Evolutionary conservation across 2,888 invertebrate species (phyloP), one percentile per base, ranked within the genome.

Genomic region (Leptogaster cylindrica): DNA sequence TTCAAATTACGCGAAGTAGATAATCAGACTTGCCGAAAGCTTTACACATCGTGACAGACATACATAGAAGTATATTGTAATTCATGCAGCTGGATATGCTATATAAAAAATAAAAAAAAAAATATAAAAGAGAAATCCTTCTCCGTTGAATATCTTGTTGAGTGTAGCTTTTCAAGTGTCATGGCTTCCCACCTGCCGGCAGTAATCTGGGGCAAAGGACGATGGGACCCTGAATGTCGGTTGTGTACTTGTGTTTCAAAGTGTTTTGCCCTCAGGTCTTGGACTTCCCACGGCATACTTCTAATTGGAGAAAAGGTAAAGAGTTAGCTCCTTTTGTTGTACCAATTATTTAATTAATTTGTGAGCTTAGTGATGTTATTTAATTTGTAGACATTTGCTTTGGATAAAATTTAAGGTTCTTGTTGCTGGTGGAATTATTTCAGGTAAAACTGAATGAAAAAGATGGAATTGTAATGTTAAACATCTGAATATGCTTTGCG

Each of bases 331-430:
- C 23, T 39, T n/a, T 55, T 55, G 3, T 41, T 41, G 20, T 55
- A 39, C 23, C 61, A 58, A 65, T 68, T 68, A 68, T 39, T 44
- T 51, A 65, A 68, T 68, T 68, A 68, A 61, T 65, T 68, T 68
- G 41, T 61, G 50, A 44, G 48, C 16, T 61, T 65, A 66, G 44
- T 58, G 61, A n/a, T 10, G 10, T 10, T 31, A 10, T 31, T 31
- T 8, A 10, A 31, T 31, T 31, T 31, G 10, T 31, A 31, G n/a
- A n/a, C n/a, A 31, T 31, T 31, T 31, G 10, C 31, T 31, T 31
- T 31, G 10, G 10, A 31, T 31, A 8, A 31, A 31, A n/a, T 1
- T 10, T 10, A 1, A 6, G 7, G 6, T 31, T 10, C 31, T 31
- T 31, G 10, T 31, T 6, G 1, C 31, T 31, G 6, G 31, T 31